These are phyloP conservation scores for Antechinus flavipes DNA, from an alignment of 2,113 vertebrate species.

Conservation along the genomic window DNA sequence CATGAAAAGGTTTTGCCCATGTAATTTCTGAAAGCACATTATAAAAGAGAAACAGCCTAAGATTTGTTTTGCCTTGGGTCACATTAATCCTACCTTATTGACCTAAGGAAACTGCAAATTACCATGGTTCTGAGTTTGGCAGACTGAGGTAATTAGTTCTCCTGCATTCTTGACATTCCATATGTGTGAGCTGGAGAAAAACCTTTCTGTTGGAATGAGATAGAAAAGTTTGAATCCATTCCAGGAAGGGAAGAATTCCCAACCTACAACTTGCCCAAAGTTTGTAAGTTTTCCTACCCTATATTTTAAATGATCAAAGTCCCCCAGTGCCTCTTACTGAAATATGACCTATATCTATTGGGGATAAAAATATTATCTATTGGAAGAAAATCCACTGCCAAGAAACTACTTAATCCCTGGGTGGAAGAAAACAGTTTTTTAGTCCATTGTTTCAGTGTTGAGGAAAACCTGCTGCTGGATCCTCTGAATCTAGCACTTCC, in stretches of 20 bases:
- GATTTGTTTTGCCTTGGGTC: constrained; percentile 45
- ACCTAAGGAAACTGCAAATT: constrained; percentile 49
- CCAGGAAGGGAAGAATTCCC: constrained; percentile 60
- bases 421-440: constrained; percentile 32
- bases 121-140: constrained; percentile 52
- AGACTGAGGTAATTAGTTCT: constrained; percentile 58
- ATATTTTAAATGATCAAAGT: constrained; percentile 58
- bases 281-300: constrained; percentile 68
- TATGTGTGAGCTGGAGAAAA: constrained; percentile 49
- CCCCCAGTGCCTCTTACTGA: constrained; percentile 22
- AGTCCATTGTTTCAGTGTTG: constrained; percentile 46
- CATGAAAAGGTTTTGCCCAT: constrained; percentile 1
- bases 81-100: constrained; percentile 34
- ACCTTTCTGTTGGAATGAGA: constrained; percentile 58
- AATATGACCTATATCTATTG: constrained; percentile 29
- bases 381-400: constrained; percentile 38
- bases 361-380: constrained; percentile 56
- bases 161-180: constrained; percentile 54
- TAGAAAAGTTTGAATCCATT: constrained; percentile 72
- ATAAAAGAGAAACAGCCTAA: constrained; percentile 17
- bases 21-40: constrained; percentile 12
- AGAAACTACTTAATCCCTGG: constrained; percentile 35
- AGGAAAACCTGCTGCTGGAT: constrained; percentile 23
- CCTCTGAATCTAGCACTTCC: constrained; percentile 1
- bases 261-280: constrained; percentile 54